Base-by-base conservation (phyloP, 1,140 invertebrate genomes). In the Zaprionus camerounensis region DNA sequence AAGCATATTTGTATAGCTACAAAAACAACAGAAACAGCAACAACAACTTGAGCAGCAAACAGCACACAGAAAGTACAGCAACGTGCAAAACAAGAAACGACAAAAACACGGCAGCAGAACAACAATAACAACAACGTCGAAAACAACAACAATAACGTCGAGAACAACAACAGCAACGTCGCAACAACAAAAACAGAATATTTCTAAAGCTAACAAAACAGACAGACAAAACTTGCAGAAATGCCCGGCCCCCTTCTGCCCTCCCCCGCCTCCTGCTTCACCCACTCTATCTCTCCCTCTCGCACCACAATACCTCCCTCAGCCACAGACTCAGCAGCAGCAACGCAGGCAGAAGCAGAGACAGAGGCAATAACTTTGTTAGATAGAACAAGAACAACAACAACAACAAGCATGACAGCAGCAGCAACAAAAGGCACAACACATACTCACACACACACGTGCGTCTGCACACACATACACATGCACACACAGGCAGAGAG, bases 171-270 rank as follows among this genome's bases (percentile, higher is more conserved):
- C 28, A 62, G 64, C 63, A 66, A 53, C 34, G 28, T 17, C 24
- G 57, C 34, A 83, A 68, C 26, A 68, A 55, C 38, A 34, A 34
- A 67, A 76, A 62, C 38, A 85, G 58, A 79, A 77, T 87, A 87
- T 87, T 87, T 87, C 83, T 87, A 87, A 87, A 87, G 80, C 83
- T 87, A 87, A 87, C 83, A 87, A 87, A 87, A 87, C 82, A 34
- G 31, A 85, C 78, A 84, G 82, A 85, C 78, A 85, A 85, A 85
- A 87, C 84, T 87, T 87, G 83, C 83, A 87, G 83, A 87, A 87
- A 84, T 76, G 64, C 81, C 78, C 75, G 80, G 61, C 73, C 65
- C 55, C 75, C 56, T 38, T 9, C 57, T 57, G 7, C 36, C 41
- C 58, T 38, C 24, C 49, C 63, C 41, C 12, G 5, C 51, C 36